Evolutionary conservation across 2,113 vertebrate species (phyloP).

Genomic region (Lichenostomus cassidix): DNA sequence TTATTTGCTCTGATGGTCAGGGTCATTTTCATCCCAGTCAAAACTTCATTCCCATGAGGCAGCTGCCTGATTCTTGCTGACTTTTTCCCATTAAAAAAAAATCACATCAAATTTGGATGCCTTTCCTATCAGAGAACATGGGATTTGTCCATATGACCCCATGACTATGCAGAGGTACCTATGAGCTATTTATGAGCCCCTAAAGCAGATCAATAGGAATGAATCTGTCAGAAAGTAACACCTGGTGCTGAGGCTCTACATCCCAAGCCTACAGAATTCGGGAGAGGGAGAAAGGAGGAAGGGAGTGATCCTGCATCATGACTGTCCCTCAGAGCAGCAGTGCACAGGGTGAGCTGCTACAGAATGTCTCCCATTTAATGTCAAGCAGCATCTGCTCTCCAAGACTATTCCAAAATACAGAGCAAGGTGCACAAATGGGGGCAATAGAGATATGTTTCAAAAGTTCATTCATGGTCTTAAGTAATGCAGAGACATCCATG

Average conservation of each 20-base stretch:
- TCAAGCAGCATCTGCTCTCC: not conserved
- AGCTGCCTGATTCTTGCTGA: not conserved
- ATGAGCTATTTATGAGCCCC: not conserved
- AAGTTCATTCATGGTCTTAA: not conserved
- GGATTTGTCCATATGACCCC: not conserved
- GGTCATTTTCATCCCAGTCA: conserved; percentile 13
- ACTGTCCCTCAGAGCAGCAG: not conserved
- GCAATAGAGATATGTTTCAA: not conserved
- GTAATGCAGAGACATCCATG: too few species aligned
- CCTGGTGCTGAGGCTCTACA: not conserved
- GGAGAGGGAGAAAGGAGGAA: not conserved
- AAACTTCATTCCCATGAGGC: conserved; percentile 11
- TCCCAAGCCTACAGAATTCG: accelerated
- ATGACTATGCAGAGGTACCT: not conserved
- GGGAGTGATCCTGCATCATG: not conserved
- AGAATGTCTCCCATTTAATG: not conserved
- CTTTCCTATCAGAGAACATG: not conserved
- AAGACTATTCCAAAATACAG: not conserved
- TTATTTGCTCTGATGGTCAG: not conserved
- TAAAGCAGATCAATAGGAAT: not conserved
- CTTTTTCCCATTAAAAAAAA: not conserved
- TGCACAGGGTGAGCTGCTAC: not conserved
- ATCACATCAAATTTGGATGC: not conserved
- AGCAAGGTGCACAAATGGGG: not conserved
- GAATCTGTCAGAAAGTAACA: not conserved